phyloP scores from a whole-genome alignment of 1,140 invertebrate genomes.

The Potamilus streckersoni region DNA sequence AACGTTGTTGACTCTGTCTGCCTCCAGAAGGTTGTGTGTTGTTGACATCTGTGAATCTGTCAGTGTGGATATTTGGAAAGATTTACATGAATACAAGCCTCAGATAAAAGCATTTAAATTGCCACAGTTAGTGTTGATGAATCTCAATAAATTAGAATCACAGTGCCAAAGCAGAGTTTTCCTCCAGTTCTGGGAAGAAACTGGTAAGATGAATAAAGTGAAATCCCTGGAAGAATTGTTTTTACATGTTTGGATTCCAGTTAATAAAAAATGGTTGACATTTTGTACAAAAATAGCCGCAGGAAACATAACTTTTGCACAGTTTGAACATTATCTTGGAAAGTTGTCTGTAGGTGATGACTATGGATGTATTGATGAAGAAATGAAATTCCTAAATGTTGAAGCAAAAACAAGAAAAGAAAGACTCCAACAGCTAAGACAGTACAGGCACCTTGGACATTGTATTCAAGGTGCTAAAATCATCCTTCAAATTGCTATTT shows the following conservation, averaged over 20 bases:
- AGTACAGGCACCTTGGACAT: slow-evolving; percentile 9
- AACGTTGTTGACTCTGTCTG: neutral
- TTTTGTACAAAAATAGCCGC: neutral
- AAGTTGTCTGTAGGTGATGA: slow-evolving; percentile 1
- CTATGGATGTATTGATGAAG: neutral
- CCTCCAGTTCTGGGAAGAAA: slow-evolving; percentile 5
- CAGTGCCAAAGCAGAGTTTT: slow-evolving; percentile 1
- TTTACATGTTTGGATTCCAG: slow-evolving; percentile 10
- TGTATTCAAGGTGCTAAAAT: slow-evolving; percentile 7
- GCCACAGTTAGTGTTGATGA: neutral
- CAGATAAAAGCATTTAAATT: slow-evolving; percentile 7
- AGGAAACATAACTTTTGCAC: slow-evolving; percentile 7
- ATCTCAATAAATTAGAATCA: neutral
- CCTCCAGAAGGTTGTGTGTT: too few species aligned
- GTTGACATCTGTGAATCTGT: slow-evolving; percentile 1
- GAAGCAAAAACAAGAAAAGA: neutral
- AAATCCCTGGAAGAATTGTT: neutral
- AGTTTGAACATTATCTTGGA: slow-evolving; percentile 12
- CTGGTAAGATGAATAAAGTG: neutral
- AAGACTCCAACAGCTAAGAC: slow-evolving; percentile 8
- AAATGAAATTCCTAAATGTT: slow-evolving; percentile 1
- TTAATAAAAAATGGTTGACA: neutral
- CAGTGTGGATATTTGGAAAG: neutral
- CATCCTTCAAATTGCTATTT: neutral
- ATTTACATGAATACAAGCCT: neutral